phyloP scores from a whole-genome alignment of 2,888 invertebrate genomes.

The Rhagium mordax region DNA sequence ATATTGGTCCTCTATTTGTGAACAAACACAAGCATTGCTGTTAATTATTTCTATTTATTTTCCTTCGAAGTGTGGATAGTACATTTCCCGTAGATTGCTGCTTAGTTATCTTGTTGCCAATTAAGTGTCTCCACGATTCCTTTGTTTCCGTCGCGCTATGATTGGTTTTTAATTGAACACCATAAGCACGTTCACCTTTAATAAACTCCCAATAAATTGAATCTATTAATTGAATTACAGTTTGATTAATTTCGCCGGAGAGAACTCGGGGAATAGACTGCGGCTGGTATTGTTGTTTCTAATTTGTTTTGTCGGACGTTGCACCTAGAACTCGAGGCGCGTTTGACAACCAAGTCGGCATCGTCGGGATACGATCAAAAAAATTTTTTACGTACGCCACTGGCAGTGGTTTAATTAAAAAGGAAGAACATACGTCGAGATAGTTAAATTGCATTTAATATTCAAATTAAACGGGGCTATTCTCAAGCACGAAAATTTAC shows the following conservation, averaged over 20 bases:
- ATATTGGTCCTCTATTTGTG: conserved; percentile 61
- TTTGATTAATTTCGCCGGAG: conserved; percentile 36
- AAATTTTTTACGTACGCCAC: too few relatives aligned
- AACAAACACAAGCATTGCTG: conserved; percentile 62
- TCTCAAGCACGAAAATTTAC: conserved; percentile 45
- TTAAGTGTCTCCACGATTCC: conserved; percentile 49
- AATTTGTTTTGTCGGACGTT: background rate
- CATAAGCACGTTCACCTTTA: conserved; percentile 47
- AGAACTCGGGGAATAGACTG: background rate
- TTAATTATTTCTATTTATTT: conserved; percentile 65
- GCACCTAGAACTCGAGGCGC: too few relatives aligned
- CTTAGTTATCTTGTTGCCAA: conserved; percentile 49
- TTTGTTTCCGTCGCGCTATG: conserved; percentile 48
- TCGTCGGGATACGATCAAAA: too few relatives aligned
- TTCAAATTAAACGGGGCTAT: conserved; percentile 39
- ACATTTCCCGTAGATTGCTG: conserved; percentile 24
- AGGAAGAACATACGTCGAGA: background rate
- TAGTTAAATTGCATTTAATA: conserved; percentile 31
- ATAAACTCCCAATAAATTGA: conserved; percentile 46
- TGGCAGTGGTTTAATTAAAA: background rate
- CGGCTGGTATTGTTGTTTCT: background rate
- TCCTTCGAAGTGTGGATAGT: conserved; percentile 46
- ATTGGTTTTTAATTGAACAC: conserved; percentile 52
- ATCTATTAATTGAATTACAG: conserved; percentile 44
- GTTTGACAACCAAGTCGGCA: too few relatives aligned